Evolutionary conservation across 2,888 invertebrate species (phyloP).

Genomic region (Apeira syringaria): DNA sequence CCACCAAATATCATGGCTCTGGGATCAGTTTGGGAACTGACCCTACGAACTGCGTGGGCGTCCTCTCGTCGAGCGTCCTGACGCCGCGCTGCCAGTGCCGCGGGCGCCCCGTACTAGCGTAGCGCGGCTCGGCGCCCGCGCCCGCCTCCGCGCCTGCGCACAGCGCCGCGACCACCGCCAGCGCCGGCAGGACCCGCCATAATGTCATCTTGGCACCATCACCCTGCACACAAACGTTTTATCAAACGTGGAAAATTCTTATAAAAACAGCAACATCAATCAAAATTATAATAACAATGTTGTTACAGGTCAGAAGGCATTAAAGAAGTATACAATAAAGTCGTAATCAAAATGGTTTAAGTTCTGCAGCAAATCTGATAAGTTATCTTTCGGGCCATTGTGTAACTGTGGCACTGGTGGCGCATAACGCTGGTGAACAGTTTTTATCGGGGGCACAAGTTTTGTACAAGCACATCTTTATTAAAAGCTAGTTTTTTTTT

Average conservation of each 20-base stretch:
- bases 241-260: neutral
- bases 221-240: constrained; percentile 49
- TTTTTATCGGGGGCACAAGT: neutral
- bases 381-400: constrained; percentile 9
- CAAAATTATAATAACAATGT: neutral
- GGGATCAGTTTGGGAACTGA: too few species aligned
- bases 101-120: constrained; percentile 47
- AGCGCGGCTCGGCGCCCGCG: constrained; percentile 57
- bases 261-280: neutral
- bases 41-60: constrained; percentile 71
- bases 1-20: too few species aligned
- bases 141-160: too few species aligned
- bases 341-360: constrained; percentile 6
- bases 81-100: constrained; percentile 64
- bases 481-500: too few species aligned
- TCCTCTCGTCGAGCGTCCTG: constrained; percentile 62
- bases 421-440: constrained; percentile 12
- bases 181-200: constrained; percentile 55
- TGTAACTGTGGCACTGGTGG: constrained; percentile 5
- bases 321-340: constrained; percentile 8
- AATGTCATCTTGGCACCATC: constrained; percentile 76
- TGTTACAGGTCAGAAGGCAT: too few species aligned
- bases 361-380: constrained; percentile 19
- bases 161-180: constrained; percentile 46
- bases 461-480: too few species aligned